Conservation (phyloP, 2,113 vertebrate species). For the Hirundichthys speculiger region DNA sequence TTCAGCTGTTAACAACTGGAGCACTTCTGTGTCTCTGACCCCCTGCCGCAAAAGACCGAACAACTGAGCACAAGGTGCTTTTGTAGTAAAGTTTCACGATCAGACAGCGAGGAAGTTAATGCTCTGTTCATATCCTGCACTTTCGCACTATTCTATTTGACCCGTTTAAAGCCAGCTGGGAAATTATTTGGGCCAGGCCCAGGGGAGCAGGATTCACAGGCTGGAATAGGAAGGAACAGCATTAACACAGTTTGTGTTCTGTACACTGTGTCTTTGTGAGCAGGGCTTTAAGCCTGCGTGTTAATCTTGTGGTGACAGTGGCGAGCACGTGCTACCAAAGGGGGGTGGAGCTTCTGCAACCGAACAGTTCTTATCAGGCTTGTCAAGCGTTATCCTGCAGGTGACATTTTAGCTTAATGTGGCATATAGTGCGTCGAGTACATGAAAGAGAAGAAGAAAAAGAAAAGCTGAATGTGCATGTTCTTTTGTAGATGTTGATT, state of each 20-base stretch:
- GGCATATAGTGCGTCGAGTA: too few relatives aligned
- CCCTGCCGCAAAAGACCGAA: background rate
- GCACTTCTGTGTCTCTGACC: background rate
- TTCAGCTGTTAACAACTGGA: background rate
- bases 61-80: constrained; percentile 8
- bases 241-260: constrained; percentile 58
- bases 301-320: constrained; percentile 73
- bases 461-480: too few relatives aligned
- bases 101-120: constrained; percentile 1
- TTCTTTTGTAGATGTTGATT: too few relatives aligned
- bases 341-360: constrained; percentile 59
- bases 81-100: constrained; percentile 6
- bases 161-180: constrained; percentile 26
- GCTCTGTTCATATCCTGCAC: constrained; percentile 19
- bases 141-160: constrained; percentile 28
- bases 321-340: constrained; percentile 66
- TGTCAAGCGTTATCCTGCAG: constrained; percentile 37
- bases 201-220: constrained; percentile 29
- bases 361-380: constrained; percentile 47
- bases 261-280: constrained; percentile 69
- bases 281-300: constrained; percentile 64
- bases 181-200: constrained; percentile 20
- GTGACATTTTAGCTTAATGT: constrained; percentile 10
- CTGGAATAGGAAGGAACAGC: constrained; percentile 37
- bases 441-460: background rate